A percentile compares a stretch with the other conserved stretches of the same genome.
Evolutionary conservation across 1,140 invertebrate species (phyloP).

Genomic region (Cotesia glomerata): DNA sequence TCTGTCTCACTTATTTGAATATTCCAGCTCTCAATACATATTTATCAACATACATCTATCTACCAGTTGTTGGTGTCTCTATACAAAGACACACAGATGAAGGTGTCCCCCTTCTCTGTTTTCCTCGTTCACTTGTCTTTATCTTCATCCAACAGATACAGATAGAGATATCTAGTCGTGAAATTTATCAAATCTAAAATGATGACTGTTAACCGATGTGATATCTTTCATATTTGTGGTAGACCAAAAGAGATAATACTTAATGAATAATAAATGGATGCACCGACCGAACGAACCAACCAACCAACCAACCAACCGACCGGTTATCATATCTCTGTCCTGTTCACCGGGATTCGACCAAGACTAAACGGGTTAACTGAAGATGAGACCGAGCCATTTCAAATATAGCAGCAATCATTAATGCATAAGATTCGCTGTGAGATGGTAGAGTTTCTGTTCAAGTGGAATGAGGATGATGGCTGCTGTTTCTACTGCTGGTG

Average conservation of each 20-base stretch:
- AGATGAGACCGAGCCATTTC: conserved; percentile 46
- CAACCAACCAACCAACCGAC: too few species aligned
- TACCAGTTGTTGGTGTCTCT: too few species aligned
- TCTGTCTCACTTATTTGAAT: too few species aligned
- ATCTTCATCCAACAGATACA: neutral
- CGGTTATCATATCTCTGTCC: conserved; percentile 40
- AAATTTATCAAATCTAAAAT: conserved; percentile 21
- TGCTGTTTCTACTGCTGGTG: neutral
- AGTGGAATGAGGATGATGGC: neutral
- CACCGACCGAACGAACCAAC: neutral
- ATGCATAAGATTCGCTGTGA: conserved; percentile 10
- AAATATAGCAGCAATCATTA: conserved; percentile 51
- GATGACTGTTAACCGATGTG: conserved; percentile 1
- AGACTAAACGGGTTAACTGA: conserved; percentile 51
- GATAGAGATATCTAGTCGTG: conserved; percentile 4
- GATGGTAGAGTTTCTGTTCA: neutral
- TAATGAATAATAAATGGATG: conserved; percentile 38
- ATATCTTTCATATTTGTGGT: conserved; percentile 32
- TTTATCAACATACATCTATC: too few species aligned
- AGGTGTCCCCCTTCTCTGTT: too few species aligned
- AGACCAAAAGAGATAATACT: conserved; percentile 45
- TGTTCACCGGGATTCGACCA: conserved; percentile 32
- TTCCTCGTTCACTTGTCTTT: too few species aligned
- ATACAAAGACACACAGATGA: too few species aligned
- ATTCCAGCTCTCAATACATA: too few species aligned